Percentiles rank a stretch among this genome's conserved stretches.
Evolutionary conservation across 2,797 vertebrate species (phyloP).

Genomic region (Gambelia wislizenii): DNA sequence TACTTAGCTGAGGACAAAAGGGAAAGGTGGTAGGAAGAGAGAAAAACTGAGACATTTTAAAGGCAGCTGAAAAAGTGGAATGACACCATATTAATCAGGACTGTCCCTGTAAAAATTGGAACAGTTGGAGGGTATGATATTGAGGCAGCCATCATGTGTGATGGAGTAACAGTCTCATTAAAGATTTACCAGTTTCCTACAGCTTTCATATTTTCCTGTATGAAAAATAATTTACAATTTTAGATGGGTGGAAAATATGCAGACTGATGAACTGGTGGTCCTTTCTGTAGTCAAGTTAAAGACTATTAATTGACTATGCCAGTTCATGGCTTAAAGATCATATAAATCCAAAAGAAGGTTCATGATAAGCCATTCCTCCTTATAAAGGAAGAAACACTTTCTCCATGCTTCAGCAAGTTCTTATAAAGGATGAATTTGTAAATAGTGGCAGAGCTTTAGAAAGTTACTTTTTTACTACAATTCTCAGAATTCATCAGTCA

Average conservation of each 20-base stretch:
- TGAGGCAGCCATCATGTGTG: neutral
- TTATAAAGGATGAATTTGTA: neutral
- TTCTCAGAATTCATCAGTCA: too few species aligned
- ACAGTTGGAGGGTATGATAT: too few species aligned
- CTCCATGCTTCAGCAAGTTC: neutral
- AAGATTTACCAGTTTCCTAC: too few species aligned
- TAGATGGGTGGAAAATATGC: neutral
- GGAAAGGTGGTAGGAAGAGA: too few species aligned
- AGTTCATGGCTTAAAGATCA: too few species aligned
- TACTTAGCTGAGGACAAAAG: too few species aligned
- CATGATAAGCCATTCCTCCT: neutral
- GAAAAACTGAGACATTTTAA: too few species aligned
- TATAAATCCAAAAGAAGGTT: too few species aligned
- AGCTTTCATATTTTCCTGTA: neutral
- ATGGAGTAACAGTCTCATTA: neutral
- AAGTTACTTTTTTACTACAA: too few species aligned
- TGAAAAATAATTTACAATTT: neutral
- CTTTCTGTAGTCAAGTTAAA: neutral
- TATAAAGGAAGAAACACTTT: conserved; percentile 1
- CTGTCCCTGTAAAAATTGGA: too few species aligned
- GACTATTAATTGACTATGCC: neutral
- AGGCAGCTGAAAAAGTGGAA: too few species aligned
- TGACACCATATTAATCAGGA: too few species aligned
- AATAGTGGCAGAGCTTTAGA: conserved; percentile 3
- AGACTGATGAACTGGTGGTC: neutral